Base-by-base conservation (phyloP, 2,888 invertebrate genomes). In the Acanthoscelides obtectus region DNA sequence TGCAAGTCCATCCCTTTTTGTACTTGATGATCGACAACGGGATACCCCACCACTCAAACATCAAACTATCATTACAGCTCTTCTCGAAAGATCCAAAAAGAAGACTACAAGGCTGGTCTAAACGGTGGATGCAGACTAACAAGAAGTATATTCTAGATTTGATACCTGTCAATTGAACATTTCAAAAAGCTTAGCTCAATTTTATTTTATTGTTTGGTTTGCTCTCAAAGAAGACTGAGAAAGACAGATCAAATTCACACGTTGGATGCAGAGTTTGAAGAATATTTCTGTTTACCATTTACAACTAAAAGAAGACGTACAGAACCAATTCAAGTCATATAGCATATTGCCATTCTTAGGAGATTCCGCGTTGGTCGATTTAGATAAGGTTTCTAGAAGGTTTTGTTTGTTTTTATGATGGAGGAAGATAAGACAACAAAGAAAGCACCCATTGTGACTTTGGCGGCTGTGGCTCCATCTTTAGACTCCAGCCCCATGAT, bases 1-100 rank as follows among this genome's bases (percentile, higher is more conserved):
- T 22, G 20, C 25, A 3, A 73, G 71, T 69, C 21, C 25, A 17
- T 71, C 22, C 69, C 21, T 71, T 69, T 65, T 85, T 84, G 83
- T 85, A 85, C 87, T 88, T 88, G 85, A 89, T 90, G 89, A 87
- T 87, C 86, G 84, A 85, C 84, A 83, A 86, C 81, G 87, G 86
- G 87, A 87, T 87, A 79, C 87, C 87, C 83, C 87, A 87, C 70
- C 87, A 45, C 17, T 45, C 45, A 6, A 45, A 1, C 45, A 12
- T 6, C 5, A 45, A 45, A 45, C 45, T 12, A 45, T 45, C 45
- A 45, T 17, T 17, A 45, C 45, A 45, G 6, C 45, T 45, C 45
- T 45, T 45, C 45, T 45, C 17, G 45, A 85, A 88, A 78, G 89
- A 90, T 80, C 90, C 90, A 45, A 85, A 89, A 79, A 89, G 89